Base-by-base conservation (phyloP, 2,797 vertebrate genomes). In the Melanotaenia pygmaea region DNA sequence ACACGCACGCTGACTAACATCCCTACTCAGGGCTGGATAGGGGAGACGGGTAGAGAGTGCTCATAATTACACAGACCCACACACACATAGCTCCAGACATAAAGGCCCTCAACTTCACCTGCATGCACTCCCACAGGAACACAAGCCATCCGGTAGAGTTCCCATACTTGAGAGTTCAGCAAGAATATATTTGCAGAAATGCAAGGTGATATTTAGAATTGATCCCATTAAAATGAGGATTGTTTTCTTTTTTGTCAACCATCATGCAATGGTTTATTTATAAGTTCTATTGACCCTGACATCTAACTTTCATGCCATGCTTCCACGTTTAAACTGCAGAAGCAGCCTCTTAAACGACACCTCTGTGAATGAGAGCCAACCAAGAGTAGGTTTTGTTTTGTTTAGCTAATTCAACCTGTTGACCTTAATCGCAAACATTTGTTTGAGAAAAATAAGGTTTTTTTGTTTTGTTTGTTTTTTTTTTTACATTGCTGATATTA, bases 1-100 rank as follows among this genome's bases (percentile, higher is more conserved):
- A 30, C 64, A 59, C 54, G 37, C 61, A 65, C 2, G 28, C 47
- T 66, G 40, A 60, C 38, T 68, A 61, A 59, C 24, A 60, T 65
- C 59, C 22, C 14, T 53, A 76, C 47, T 65, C 38, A 14, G 35
- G 30, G 6, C 26, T 26, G 16, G 5, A 75, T 72, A 76, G 32
- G 34, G 51, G 28, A 70, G 65, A 66, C 0, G 10, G 38, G 43
- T 70, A 26, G 63, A 61, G 43, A 34, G 40, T 32, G 24, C 59
- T 59, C 61, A 43, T 51, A 66, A 0, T 62, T 45, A 70, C 35
- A 51, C 26, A 38, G 37, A 70, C 34, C 20, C 28, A 67, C 28
- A 72, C 40, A 70, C 10, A 30, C 53, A 28, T 18, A 26, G 14
- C 59, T 47, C 13, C 51, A 77, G 53, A 68, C 50, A 45, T 14